phyloP scores from a whole-genome alignment of 1,140 invertebrate genomes.

The Drosophila lini region DNA sequence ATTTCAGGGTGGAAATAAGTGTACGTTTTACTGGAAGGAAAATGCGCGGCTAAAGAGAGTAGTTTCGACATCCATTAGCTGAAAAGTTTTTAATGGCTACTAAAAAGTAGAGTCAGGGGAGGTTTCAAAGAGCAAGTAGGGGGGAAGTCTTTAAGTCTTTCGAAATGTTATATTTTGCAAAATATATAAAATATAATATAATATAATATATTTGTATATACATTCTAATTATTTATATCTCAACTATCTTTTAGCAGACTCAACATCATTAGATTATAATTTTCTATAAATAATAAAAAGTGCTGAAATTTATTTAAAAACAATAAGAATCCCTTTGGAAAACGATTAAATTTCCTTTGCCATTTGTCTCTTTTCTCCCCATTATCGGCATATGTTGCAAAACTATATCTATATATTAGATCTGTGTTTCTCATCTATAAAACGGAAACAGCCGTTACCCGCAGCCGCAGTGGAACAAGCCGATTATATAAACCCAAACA shows the following conservation, averaged over 20 bases:
- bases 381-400: slow-evolving; percentile 61
- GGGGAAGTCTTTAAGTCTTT: background rate
- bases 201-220: too few species aligned
- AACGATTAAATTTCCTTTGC: background rate
- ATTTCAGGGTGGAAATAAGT: background rate
- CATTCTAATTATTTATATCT: too few species aligned
- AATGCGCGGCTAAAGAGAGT: slow-evolving; percentile 27
- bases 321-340: background rate
- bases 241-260: too few species aligned
- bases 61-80: slow-evolving; percentile 61
- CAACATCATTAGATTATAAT: too few species aligned
- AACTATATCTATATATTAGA: slow-evolving; percentile 41
- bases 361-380: slow-evolving; percentile 19
- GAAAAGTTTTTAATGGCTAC: slow-evolving; percentile 44
- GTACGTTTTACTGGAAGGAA: background rate
- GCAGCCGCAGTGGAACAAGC: slow-evolving; percentile 52
- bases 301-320: background rate
- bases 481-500: slow-evolving; percentile 40
- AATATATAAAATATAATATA: too few species aligned
- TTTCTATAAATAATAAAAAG: too few species aligned
- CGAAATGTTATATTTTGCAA: background rate
- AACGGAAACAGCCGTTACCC: slow-evolving; percentile 41
- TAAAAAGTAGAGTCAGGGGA: background rate
- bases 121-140: background rate
- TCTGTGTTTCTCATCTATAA: slow-evolving; percentile 8